Percentiles rank a stretch among this genome's conserved stretches.
These are phyloP conservation scores for Myzus persicae DNA, from an alignment of 1,140 invertebrate species.

Conservation along the genomic window DNA sequence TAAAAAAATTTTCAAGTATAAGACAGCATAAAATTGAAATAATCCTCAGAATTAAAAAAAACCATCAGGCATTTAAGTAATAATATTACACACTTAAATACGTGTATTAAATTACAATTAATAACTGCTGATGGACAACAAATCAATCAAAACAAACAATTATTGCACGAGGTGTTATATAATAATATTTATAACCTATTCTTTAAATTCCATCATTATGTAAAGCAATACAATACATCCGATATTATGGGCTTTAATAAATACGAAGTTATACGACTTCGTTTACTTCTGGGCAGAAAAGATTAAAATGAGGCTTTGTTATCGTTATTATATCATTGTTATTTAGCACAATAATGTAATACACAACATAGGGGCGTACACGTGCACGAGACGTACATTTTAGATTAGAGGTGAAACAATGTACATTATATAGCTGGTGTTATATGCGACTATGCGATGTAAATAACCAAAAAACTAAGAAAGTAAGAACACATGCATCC, in stretches of 20 bases:
- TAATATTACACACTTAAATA: neutral
- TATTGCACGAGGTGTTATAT: neutral
- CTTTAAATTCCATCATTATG: neutral
- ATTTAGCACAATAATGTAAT: conserved; percentile 12
- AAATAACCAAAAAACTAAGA: neutral
- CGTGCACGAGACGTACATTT: neutral
- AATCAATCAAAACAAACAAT: neutral
- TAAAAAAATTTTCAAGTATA: neutral
- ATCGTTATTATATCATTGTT: neutral
- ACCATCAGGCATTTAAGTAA: neutral
- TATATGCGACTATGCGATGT: neutral
- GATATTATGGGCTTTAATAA: neutral
- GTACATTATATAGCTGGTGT: neutral
- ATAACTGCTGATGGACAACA: neutral
- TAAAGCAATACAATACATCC: neutral
- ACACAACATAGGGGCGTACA: neutral
- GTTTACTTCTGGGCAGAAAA: neutral
- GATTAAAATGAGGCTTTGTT: conserved; percentile 17
- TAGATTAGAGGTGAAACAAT: conserved; percentile 29
- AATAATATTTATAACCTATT: conserved; percentile 10
- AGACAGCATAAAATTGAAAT: neutral
- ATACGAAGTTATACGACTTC: neutral
- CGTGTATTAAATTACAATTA: neutral
- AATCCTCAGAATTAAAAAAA: neutral
- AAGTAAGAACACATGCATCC: neutral